phyloP scores from a whole-genome alignment of 2,888 invertebrate genomes.

The Ormyrus pomaceus region DNA sequence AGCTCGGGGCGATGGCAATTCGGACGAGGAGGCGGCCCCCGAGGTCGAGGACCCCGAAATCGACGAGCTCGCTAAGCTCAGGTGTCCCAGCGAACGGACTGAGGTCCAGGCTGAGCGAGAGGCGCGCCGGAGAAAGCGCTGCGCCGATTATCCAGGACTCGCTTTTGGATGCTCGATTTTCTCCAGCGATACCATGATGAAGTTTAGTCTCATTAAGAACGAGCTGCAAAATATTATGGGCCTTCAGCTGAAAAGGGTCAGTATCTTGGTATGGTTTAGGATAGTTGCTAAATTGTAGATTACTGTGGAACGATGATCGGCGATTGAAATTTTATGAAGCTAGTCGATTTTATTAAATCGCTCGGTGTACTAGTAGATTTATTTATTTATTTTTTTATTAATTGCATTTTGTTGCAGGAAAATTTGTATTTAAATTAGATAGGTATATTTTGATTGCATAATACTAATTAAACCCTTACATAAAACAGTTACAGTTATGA shows the following conservation, averaged over 20 bases:
- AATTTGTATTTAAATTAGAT: too few relatives aligned
- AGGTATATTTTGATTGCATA: not conserved
- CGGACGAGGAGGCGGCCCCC: slow-evolving; percentile 71
- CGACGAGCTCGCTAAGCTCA: slow-evolving; percentile 87
- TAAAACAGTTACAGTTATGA: too few relatives aligned
- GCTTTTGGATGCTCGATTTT: slow-evolving; percentile 95
- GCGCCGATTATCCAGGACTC: slow-evolving; percentile 94
- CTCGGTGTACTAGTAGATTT: too few relatives aligned
- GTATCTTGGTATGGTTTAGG: slow-evolving; percentile 71
- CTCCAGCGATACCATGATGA: slow-evolving; percentile 98
- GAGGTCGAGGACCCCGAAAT: slow-evolving; percentile 84
- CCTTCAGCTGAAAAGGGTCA: slow-evolving; percentile 97
- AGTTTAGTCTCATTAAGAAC: slow-evolving; percentile 96
- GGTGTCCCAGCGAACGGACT: slow-evolving; percentile 92
- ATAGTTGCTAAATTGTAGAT: too few relatives aligned
- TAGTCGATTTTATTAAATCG: too few relatives aligned
- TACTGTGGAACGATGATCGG: too few relatives aligned
- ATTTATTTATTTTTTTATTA: not conserved
- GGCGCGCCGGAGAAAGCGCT: slow-evolving; percentile 84
- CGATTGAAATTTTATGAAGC: too few relatives aligned
- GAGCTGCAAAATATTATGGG: slow-evolving; percentile 98
- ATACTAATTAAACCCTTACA: not conserved
- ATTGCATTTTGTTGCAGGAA: not conserved
- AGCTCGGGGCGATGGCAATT: slow-evolving; percentile 73
- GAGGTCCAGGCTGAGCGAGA: slow-evolving; percentile 93